Conservation (phyloP, 2,797 vertebrate species). For the Cyclura pinguis region DNA sequence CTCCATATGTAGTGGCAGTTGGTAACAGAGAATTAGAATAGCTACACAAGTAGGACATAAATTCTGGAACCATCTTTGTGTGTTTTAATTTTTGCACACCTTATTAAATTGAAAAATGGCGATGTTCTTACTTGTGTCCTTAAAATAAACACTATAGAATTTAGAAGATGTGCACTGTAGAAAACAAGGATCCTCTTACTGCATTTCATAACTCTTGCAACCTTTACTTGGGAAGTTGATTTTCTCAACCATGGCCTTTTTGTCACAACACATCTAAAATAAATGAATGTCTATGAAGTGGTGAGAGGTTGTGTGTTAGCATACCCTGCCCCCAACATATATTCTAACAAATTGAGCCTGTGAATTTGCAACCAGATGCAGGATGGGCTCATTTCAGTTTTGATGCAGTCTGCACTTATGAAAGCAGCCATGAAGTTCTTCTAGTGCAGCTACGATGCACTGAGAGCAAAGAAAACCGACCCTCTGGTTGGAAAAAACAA, state of each 20-base stretch:
- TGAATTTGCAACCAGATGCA: neutral
- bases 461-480: neutral
- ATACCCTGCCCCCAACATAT: neutral
- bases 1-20: neutral
- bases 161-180: neutral
- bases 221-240: neutral
- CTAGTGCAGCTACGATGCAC: neutral
- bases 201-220: neutral
- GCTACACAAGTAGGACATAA: neutral
- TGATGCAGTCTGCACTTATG: neutral
- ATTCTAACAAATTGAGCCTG: neutral
- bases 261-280: neutral
- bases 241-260: neutral
- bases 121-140: neutral
- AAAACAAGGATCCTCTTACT: neutral
- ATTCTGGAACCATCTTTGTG: neutral
- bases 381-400: neutral
- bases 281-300: neutral
- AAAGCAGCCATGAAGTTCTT: neutral
- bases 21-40: slow-evolving; percentile 28
- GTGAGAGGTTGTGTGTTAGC: neutral
- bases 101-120: neutral
- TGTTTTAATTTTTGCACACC: slow-evolving; percentile 23
- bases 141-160: neutral
- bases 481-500: neutral